Percentiles rank a stretch among this genome's conserved stretches.
These are phyloP conservation scores for Agonopterix subpropinquella DNA, from an alignment of 2,888 invertebrate species.

Conservation along the genomic window DNA sequence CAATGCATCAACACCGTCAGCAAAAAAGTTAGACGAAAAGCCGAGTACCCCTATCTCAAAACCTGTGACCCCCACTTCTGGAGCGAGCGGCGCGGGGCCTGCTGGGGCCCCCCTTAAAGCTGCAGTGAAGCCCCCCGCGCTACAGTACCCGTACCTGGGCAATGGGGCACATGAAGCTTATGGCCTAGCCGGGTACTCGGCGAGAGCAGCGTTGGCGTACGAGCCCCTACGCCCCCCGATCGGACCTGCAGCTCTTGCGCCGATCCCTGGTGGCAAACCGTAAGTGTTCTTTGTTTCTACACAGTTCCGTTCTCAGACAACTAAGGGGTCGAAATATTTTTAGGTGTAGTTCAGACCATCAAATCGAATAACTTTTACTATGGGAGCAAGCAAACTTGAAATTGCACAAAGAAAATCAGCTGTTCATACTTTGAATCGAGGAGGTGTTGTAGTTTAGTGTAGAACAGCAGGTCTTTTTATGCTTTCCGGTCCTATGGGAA, in stretches of 20 bases:
- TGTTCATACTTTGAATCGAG: no score
- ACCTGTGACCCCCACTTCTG: slow-evolving; percentile 89
- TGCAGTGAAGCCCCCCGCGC: slow-evolving; percentile 74
- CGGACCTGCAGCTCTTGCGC: slow-evolving; percentile 76
- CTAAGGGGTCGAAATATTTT: neutral
- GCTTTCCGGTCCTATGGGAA: no score
- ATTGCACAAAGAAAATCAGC: neutral
- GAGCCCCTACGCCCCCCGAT: slow-evolving; percentile 68
- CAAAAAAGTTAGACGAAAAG: slow-evolving; percentile 91
- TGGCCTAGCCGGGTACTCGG: slow-evolving; percentile 69
- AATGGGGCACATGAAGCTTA: slow-evolving; percentile 69
- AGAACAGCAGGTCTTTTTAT: no score
- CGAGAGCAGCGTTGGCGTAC: slow-evolving; percentile 65
- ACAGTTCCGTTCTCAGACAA: neutral
- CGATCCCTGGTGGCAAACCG: slow-evolving; percentile 91
- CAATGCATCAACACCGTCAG: slow-evolving; percentile 92
- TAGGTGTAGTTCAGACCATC: no score
- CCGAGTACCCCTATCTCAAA: slow-evolving; percentile 94
- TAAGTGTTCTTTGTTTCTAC: slow-evolving; percentile 72
- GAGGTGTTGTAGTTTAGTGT: no score
- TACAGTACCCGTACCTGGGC: slow-evolving; percentile 79
- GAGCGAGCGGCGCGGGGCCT: slow-evolving; percentile 76
- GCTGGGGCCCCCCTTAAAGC: slow-evolving; percentile 75
- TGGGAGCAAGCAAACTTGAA: no score
- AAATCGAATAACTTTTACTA: no score